A percentile compares a stretch with the other conserved stretches of the same genome.
Evolutionary conservation across 2,888 invertebrate genomes (phyloP).

Genomic region (Melinaea marsaeus): DNA sequence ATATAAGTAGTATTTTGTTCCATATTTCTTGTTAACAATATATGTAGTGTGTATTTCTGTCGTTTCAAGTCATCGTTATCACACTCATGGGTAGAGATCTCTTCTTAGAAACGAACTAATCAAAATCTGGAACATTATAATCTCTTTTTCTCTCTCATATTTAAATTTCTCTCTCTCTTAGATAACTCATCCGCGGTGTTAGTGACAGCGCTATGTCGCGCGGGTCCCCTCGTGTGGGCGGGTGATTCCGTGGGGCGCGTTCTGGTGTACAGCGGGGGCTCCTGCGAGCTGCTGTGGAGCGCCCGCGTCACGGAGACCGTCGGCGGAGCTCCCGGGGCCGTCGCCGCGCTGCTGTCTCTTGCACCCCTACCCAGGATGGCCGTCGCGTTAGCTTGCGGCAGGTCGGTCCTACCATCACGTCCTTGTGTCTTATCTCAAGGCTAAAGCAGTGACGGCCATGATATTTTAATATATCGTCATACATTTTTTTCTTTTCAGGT

Average conservation of each 20-base stretch:
- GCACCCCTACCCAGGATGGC: slow-evolving; percentile 84
- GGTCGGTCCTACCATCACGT: slow-evolving; percentile 40
- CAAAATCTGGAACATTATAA: neutral
- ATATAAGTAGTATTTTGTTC: too few species aligned
- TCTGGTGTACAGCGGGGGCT: slow-evolving; percentile 79
- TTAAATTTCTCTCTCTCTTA: slow-evolving; percentile 33
- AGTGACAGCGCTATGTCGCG: slow-evolving; percentile 85
- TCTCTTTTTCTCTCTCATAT: neutral
- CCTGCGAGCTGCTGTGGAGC: slow-evolving; percentile 53
- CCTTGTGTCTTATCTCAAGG: neutral
- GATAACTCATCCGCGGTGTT: slow-evolving; percentile 73
- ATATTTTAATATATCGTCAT: too few species aligned
- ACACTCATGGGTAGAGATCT: too few species aligned
- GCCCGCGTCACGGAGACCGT: slow-evolving; percentile 69
- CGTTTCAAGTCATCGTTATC: too few species aligned
- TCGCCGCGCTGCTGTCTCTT: slow-evolving; percentile 83
- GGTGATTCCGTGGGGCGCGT: slow-evolving; percentile 93
- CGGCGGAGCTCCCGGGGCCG: slow-evolving; percentile 81
- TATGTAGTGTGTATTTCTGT: too few species aligned
- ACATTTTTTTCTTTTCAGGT: slow-evolving; percentile 46
- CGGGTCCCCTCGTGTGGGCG: slow-evolving; percentile 90
- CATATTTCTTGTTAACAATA: too few species aligned
- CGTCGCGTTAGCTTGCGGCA: slow-evolving; percentile 87
- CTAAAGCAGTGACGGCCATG: neutral
- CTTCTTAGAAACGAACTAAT: neutral